Evolutionary conservation across 1,140 invertebrate genomes (phyloP).

Genomic region (Heliconius himera): DNA sequence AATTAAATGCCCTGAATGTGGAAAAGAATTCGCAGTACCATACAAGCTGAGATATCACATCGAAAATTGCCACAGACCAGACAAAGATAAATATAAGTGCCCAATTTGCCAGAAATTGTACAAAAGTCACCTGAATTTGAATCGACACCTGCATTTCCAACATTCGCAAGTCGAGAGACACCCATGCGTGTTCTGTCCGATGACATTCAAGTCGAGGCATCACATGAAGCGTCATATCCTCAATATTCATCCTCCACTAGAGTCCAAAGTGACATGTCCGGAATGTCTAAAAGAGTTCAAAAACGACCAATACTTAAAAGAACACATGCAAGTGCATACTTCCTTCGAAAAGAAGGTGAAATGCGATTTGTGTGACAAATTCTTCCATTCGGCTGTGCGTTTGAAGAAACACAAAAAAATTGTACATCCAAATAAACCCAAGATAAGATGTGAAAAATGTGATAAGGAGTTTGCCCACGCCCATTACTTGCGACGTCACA

Average conservation of each 20-base stretch:
- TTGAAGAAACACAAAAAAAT: conserved; percentile 77
- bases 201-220: conserved; percentile 71
- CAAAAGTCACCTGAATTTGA: conserved; percentile 68
- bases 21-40: conserved; percentile 66
- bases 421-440: conserved; percentile 70
- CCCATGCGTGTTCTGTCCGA: conserved; percentile 70
- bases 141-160: conserved; percentile 67
- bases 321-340: conserved; percentile 75
- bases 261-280: conserved; percentile 71
- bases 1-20: conserved; percentile 68
- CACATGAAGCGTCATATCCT: conserved; percentile 73
- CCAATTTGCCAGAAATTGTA: conserved; percentile 69
- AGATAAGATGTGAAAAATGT: conserved; percentile 71
- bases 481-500: conserved; percentile 66
- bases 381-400: conserved; percentile 69
- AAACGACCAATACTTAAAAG: conserved; percentile 73
- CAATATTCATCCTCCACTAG: conserved; percentile 74
- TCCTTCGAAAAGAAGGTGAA: conserved; percentile 67
- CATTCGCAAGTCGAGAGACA: conserved; percentile 65
- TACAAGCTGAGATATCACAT: conserved; percentile 73
- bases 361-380: conserved; percentile 73
- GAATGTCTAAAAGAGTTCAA: conserved; percentile 76
- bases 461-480: conserved; percentile 73
- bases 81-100: conserved; percentile 69
- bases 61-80: conserved; percentile 53